Evolutionary conservation across 2,797 vertebrate species (phyloP).

Genomic region (Tragopan temminckii): DNA sequence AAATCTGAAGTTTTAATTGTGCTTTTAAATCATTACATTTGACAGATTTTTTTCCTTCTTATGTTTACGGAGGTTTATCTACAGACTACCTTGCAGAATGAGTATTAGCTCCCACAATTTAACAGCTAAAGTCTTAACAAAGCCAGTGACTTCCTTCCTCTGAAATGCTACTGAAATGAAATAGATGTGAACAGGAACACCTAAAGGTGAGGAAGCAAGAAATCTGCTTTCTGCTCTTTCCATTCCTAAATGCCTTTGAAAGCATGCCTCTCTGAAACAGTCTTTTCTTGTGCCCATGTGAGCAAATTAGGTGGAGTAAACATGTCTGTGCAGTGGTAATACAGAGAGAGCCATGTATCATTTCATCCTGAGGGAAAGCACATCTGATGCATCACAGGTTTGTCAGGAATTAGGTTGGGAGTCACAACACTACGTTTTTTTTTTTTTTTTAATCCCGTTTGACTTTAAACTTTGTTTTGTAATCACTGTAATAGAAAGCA

Average conservation of each 20-base stretch:
- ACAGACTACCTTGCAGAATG: not conserved
- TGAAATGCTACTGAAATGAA: not conserved
- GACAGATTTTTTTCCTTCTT: slow-evolving; percentile 20
- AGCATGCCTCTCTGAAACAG: not conserved
- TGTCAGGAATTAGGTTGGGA: slow-evolving; percentile 60
- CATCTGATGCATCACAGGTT: slow-evolving; percentile 65
- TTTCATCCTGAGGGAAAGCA: slow-evolving; percentile 28
- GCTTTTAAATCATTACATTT: slow-evolving; percentile 23
- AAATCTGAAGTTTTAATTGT: not conserved
- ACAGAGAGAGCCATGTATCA: not conserved
- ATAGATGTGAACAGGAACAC: not conserved
- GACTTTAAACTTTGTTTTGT: slow-evolving; percentile 62
- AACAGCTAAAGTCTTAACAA: slow-evolving; percentile 1
- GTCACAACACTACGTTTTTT: not conserved
- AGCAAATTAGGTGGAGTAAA: slow-evolving; percentile 39
- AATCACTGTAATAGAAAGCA: slow-evolving; percentile 55
- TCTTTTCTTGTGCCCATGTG: not conserved
- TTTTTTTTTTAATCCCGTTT: slow-evolving; percentile 51
- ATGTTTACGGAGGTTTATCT: not conserved
- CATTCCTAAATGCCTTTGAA: not conserved
- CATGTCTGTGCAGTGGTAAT: slow-evolving; percentile 33
- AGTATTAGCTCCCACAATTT: slow-evolving; percentile 1
- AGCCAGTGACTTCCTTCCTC: slow-evolving; percentile 4
- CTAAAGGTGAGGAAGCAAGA: slow-evolving; percentile 17
- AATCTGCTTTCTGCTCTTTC: not conserved